These are phyloP conservation scores for Diphyllodes magnificus DNA, from an alignment of 2,113 vertebrate species.

Conservation along the genomic window DNA sequence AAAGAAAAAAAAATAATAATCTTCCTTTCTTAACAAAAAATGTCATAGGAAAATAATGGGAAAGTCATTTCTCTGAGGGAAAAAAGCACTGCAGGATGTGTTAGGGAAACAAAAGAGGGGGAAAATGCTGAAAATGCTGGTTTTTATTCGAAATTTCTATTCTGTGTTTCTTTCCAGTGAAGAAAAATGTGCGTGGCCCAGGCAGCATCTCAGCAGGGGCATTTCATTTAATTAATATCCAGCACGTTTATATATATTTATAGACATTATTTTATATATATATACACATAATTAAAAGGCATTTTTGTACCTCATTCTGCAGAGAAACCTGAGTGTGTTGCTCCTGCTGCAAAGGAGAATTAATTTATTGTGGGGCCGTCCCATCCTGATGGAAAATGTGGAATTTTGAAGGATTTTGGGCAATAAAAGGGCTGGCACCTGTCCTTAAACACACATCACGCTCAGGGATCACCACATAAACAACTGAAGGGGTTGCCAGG, in stretches of 20 bases:
- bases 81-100: neutral
- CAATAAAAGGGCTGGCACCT: neutral
- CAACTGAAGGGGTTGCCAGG: neutral
- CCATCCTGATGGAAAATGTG: fast-evolving
- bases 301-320: neutral
- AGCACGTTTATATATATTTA: neutral
- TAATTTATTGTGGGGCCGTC: neutral
- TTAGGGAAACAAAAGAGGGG: neutral
- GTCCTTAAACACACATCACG: neutral
- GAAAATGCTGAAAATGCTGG: neutral
- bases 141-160: neutral
- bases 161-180: neutral
- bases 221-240: neutral
- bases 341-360: neutral
- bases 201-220: neutral
- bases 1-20: neutral
- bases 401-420: neutral
- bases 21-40: neutral
- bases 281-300: fast-evolving
- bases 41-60: neutral
- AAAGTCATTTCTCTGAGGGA: neutral
- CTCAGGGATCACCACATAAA: neutral
- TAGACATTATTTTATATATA: fast-evolving
- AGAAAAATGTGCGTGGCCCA: neutral
- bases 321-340: neutral